phyloP scores from a whole-genome alignment of 2,888 invertebrate genomes.

The Rhaphigaster nebulosa region DNA sequence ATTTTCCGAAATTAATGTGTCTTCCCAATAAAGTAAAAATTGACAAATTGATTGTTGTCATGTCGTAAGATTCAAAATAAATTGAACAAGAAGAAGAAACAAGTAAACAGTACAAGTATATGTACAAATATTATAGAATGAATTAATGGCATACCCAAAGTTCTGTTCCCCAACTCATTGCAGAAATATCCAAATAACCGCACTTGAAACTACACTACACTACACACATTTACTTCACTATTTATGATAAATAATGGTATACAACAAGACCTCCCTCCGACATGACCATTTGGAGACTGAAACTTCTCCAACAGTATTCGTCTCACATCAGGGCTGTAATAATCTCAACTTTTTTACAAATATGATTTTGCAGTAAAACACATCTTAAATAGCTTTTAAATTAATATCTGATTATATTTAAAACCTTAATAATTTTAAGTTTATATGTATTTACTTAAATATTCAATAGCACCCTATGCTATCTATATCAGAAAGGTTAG shows the following conservation, averaged over 20 bases:
- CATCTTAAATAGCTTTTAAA: neutral
- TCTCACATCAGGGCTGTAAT: neutral
- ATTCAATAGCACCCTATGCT: neutral
- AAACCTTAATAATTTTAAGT: neutral
- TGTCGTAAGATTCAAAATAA: neutral
- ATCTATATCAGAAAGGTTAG: neutral
- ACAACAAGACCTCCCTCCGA: slow-evolving; percentile 48
- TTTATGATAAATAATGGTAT: slow-evolving; percentile 49
- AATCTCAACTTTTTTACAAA: neutral
- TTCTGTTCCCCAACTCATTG: slow-evolving; percentile 78
- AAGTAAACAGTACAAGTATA: neutral
- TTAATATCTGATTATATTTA: neutral
- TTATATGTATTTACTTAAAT: neutral
- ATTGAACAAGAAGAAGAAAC: neutral
- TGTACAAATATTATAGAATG: neutral
- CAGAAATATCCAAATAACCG: slow-evolving; percentile 58
- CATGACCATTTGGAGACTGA: slow-evolving; percentile 59
- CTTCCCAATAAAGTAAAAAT: neutral
- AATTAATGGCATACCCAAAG: slow-evolving; percentile 74
- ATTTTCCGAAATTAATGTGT: neutral
- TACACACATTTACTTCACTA: slow-evolving; percentile 53
- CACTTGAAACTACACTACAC: slow-evolving; percentile 58
- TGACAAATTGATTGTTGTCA: neutral
- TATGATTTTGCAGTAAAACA: neutral
- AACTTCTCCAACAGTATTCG: slow-evolving; percentile 32